Percentiles rank a stretch among this genome's conserved stretches.
Conservation (phyloP, 2,888 invertebrate genomes). For the Thumatha senex region DNA sequence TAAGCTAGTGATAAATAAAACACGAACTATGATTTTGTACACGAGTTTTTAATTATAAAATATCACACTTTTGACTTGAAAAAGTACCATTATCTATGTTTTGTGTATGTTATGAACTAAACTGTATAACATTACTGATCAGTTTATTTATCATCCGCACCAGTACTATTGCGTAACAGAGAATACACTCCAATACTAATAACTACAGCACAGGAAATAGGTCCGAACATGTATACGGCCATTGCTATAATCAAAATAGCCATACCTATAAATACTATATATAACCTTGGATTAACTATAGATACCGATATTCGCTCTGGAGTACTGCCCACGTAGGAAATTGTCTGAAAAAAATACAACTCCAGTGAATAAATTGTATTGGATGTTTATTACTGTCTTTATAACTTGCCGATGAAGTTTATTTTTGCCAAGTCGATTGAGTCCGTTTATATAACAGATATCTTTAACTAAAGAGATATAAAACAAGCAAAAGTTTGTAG, state of each 20-base stretch:
- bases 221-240: conserved; percentile 50
- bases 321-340: conserved; percentile 51
- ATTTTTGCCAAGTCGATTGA: no score
- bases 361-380: neutral
- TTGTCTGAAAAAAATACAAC: conserved; percentile 53
- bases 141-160: conserved; percentile 21
- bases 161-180: conserved; percentile 20
- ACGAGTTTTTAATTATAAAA: no score
- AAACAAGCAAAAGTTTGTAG: no score
- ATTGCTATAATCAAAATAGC: conserved; percentile 50
- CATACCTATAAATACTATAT: conserved; percentile 45
- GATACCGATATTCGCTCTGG: conserved; percentile 51
- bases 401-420: no score
- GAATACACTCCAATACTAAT: conserved; percentile 36
- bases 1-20: no score
- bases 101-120: no score
- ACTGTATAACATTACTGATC: neutral
- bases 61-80: no score
- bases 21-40: no score
- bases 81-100: no score
- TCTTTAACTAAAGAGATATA: no score
- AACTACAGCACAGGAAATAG: conserved; percentile 46
- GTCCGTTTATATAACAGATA: no score
- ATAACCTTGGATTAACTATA: conserved; percentile 31
- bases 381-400: neutral